Evolutionary conservation across 2,113 vertebrate species (phyloP), one percentile per base, ranked within the genome.

Genomic region (Pteronura brasiliensis): DNA sequence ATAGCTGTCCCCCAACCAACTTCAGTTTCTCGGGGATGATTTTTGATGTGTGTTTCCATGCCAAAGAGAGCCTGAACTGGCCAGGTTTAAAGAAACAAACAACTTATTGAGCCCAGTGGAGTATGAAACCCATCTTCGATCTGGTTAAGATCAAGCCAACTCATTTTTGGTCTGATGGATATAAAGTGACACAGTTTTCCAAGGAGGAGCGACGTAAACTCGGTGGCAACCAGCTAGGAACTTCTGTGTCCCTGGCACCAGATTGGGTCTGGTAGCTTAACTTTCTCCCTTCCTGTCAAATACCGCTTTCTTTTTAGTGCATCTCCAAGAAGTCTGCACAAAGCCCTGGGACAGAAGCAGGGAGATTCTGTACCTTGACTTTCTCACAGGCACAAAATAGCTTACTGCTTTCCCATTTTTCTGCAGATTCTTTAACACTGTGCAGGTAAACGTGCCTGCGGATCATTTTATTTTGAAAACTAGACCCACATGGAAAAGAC

Each of bases 401-500:
- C 31, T 93, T 63, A 86, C 94, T 88, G 82, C 27, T 42, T 76
- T 94, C 80, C 65, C 47, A 42, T 47, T 96, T 96, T 86, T 49
- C 39, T 82, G 94, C 84, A 93, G 96, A 91, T 95, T 93, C 96
- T 90, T 95, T 97, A 4, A 79, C 69, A 67, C 92, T 71, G 74
- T 47, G 94, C 97, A 97, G 97, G 96, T 98, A 98, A 76, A 87
- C 77, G 80, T 92, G 96, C 97, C 96, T 88, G 92, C 90, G 39
- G 98, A 98, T 97, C 96, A 96, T 96, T 98, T 98, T 96, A 98
- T 82, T 97, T 98, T 95, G 98, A 96, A 98, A 98, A 98, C 97
- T 59, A 1, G 96, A 96, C 94, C 96, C 98, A 98, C 97, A 98
- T 98, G 98, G 98, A 97, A 98, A 98, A 98, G 95, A 93, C 79